Base-by-base conservation (phyloP, 2,888 invertebrate genomes). In the Dilophus febrilis region DNA sequence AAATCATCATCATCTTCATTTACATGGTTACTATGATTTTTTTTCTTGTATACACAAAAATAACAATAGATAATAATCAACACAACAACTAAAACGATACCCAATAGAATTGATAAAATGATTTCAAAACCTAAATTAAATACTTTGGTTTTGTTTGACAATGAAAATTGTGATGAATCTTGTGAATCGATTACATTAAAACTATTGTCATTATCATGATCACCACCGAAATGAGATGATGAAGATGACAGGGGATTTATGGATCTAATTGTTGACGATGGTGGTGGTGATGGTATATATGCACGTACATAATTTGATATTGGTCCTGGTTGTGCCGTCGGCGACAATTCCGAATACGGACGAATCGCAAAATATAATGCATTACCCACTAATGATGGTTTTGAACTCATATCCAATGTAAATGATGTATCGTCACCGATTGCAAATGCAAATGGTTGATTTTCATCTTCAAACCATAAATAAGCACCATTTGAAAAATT, bases 261-360 rank as follows among this genome's bases (percentile, higher is more conserved):
- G 8, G 53, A 51, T 28, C 52, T 56, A 2, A 58, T 59, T 32
- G 65, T 61, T 10, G 60, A 54, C 7, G 61, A 57, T 0, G 67
- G 35, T 17, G 65, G 66, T 2, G 69, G 67, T 4, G 64, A 61
- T 8, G 67, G 65, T 2, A 72, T 63, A 41, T 63, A 57, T 5
- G 70, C 64, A 14, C 66, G 53, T 2, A 70, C 67, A 55, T 66
- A 66, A 50, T 73, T 73, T 3, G 71, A 71, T 26, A 66, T 50
- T 1, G 65, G 64, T 7, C 67, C 66, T 2, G 64, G 53, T n/a
- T 51, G 46, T 1, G 57, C 46, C 40, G 54, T 53, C 5, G 55
- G 49, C 1, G 56, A 57, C 27, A 58, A 48, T 42, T 61, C 63
- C 3, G 65, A 60, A 46, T 59, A 66, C 2, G 70, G 66, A 27